These are phyloP conservation scores for Lordiphosa andalusiaca DNA, from an alignment of 2,888 invertebrate genomes.

Conservation along the genomic window DNA sequence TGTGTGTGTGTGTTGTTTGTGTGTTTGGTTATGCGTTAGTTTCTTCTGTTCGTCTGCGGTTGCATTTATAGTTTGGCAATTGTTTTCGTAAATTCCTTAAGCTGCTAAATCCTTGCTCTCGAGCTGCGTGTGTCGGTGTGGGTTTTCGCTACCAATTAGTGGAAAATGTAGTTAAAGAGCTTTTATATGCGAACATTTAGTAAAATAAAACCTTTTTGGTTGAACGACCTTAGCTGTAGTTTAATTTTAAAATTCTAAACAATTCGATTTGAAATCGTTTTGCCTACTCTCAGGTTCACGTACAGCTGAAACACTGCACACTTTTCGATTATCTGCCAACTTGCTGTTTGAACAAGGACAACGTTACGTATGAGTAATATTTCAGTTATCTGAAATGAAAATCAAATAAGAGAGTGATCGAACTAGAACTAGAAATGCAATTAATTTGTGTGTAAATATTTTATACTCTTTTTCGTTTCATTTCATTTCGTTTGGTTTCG, in stretches of 20 bases:
- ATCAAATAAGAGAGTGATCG: constrained; percentile 25
- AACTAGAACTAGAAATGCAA: constrained; percentile 21
- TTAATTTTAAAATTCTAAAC: too few relatives aligned
- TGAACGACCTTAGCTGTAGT: too few relatives aligned
- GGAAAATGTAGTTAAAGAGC: background rate
- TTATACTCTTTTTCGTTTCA: constrained; percentile 15
- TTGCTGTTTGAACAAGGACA: constrained; percentile 32
- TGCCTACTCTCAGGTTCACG: too few relatives aligned
- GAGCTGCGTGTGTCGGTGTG: too few relatives aligned
- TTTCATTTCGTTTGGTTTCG: constrained; percentile 12
- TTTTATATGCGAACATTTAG: too few relatives aligned
- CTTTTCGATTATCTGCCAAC: constrained; percentile 34
- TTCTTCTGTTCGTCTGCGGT: constrained; percentile 32
- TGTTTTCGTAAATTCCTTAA: constrained; percentile 45
- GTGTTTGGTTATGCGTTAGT: constrained; percentile 23
- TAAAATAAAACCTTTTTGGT: too few relatives aligned
- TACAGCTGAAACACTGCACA: background rate
- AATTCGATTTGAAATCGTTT: too few relatives aligned
- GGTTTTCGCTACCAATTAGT: background rate
- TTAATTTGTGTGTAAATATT: constrained; percentile 44
- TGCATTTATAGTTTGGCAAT: constrained; percentile 43
- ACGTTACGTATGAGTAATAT: constrained; percentile 32
- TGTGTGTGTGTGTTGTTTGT: constrained; percentile 22
- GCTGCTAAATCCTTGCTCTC: constrained; percentile 29
- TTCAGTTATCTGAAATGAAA: constrained; percentile 38